Evolutionary conservation across 2,797 vertebrate genomes (phyloP).

Genomic region (Hirundo rustica): DNA sequence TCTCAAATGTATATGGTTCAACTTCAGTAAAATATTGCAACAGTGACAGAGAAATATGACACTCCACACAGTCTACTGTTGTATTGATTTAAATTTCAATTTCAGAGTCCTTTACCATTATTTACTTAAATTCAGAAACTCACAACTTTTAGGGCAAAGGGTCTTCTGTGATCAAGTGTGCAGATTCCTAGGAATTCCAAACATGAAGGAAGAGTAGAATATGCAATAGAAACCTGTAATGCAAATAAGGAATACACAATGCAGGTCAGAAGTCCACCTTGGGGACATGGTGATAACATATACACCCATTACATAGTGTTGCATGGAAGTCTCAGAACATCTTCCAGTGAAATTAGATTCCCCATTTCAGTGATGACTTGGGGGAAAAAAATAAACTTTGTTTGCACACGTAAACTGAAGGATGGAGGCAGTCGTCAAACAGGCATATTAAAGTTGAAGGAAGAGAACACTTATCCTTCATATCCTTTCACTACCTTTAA

Average conservation of each 20-base stretch:
- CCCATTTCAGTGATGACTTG: background rate
- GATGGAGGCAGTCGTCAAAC: background rate
- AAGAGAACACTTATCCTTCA: background rate
- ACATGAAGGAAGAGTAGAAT: background rate
- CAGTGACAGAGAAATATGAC: background rate
- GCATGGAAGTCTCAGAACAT: background rate
- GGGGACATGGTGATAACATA: background rate
- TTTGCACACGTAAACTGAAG: background rate
- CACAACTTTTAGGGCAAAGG: background rate
- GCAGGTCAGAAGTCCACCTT: background rate
- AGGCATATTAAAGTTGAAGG: background rate
- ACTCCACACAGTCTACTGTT: background rate
- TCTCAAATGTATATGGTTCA: accelerated
- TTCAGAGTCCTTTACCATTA: background rate
- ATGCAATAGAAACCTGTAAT: background rate
- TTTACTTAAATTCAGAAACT: background rate
- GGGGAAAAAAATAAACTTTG: background rate
- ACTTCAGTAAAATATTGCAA: background rate
- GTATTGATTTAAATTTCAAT: background rate
- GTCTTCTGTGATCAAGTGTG: background rate
- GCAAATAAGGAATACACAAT: background rate
- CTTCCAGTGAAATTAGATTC: background rate
- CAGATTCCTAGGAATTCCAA: background rate
- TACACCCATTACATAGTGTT: background rate
- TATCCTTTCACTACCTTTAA: background rate